Base-by-base conservation (phyloP, 2,797 vertebrate species). In the Lutjanus campechanus region DNA sequence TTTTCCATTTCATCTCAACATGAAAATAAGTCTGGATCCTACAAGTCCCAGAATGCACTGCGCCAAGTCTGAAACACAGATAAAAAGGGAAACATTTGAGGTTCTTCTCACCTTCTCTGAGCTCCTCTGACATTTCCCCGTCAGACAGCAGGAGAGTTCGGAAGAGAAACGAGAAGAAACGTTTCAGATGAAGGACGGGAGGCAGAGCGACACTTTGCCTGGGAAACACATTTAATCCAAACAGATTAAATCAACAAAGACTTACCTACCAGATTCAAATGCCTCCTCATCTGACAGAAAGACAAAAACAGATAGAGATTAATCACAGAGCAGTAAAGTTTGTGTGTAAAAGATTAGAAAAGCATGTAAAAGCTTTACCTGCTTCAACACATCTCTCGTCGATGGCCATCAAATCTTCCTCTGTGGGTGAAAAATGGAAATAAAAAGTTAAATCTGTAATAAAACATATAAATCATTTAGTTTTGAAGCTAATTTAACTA, bases 181-280 rank as follows among this genome's bases (percentile, higher is more conserved):
- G 54, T 54, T 72, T 82, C 50, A 56, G 69, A 54, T 62, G 54
- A 36, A 46, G 70, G 16, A 44, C 16, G 4, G 0, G 7, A 63
- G 56, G 60, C 4, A 1, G 60, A 58, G 5, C 0, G 25, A 60
- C 1, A 7, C 56, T 22, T 25, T n/a, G 5, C 16, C 55, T 1
- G 12, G 2, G 1, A 4, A 19, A 60, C n/a, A 53, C 25, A 13
- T 17, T 40, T 29, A 67, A 20, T 41, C 1, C 16, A 20, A 68
- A 51, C 6, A 1, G 54, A 44, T 36, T 4, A 29, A 83, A 61
- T 58, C 69, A 81, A 83, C 85, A 88, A 94, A 90, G 86, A 95
- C 95, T 93, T 90, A 96, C 96, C 96, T 96, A 99, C 98, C 98
- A 90, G 97, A 99, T 95, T 99, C 97, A 98, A 99, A 99, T 0